Evolutionary conservation across 2,888 invertebrate species (phyloP).

Genomic region (Apantesis nais): DNA sequence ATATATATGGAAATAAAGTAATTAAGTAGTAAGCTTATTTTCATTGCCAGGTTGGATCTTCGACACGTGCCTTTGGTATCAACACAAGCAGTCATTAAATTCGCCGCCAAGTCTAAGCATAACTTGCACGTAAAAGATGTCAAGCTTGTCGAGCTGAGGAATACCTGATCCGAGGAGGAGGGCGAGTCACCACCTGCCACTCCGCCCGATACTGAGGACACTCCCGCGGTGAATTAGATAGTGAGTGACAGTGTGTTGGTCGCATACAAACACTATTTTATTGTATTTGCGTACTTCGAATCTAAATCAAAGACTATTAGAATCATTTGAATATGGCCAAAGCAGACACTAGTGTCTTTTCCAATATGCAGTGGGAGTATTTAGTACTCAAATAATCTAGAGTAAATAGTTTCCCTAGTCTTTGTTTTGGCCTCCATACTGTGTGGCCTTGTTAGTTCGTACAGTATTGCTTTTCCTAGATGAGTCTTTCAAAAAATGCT

Average conservation of each 20-base stretch:
- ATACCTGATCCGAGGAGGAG: slow-evolving; percentile 71
- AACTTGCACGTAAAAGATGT: slow-evolving; percentile 92
- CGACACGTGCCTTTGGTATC: slow-evolving; percentile 93
- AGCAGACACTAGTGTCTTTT: slow-evolving; percentile 3
- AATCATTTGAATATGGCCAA: background rate
- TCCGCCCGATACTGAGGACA: slow-evolving; percentile 23
- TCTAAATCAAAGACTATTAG: background rate
- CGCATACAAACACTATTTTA: slow-evolving; percentile 30
- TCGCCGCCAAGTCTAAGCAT: slow-evolving; percentile 92
- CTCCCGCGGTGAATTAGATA: slow-evolving; percentile 47
- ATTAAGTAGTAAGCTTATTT: background rate
- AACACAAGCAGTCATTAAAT: slow-evolving; percentile 93
- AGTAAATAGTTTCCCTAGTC: background rate
- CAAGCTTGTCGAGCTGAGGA: slow-evolving; percentile 89
- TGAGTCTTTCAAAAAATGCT: slow-evolving; percentile 1
- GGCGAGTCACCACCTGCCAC: slow-evolving; percentile 22
- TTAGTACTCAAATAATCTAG: background rate
- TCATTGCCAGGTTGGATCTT: slow-evolving; percentile 88
- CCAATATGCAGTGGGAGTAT: background rate
- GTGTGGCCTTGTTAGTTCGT: slow-evolving; percentile 8
- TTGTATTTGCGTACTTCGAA: slow-evolving; percentile 3
- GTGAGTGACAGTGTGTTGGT: slow-evolving; percentile 57
- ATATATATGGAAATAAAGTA: background rate
- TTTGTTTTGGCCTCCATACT: slow-evolving; percentile 11
- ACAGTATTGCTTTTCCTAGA: background rate